Conservation (phyloP, 1,140 invertebrate genomes). For the Drosophila saltans region DNA sequence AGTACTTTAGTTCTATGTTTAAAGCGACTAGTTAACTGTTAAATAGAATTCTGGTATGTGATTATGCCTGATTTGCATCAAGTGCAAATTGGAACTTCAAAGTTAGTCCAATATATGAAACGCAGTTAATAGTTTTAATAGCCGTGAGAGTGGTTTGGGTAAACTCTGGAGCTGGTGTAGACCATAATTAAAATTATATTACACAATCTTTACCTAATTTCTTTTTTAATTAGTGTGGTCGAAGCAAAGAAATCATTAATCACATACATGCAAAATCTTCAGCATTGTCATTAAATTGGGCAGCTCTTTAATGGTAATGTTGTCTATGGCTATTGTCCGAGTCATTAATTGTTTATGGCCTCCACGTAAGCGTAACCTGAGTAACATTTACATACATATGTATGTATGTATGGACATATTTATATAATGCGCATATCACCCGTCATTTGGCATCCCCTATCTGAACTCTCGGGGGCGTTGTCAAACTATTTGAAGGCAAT, state of each 20-base stretch:
- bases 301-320: slow-evolving; percentile 42
- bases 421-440: neutral
- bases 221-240: slow-evolving; percentile 68
- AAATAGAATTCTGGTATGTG: too few relatives aligned
- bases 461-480: slow-evolving; percentile 40
- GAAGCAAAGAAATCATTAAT: slow-evolving; percentile 77
- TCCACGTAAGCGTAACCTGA: slow-evolving; percentile 51
- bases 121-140: too few relatives aligned
- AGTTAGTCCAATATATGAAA: too few relatives aligned
- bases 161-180: neutral
- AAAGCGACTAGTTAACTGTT: too few relatives aligned
- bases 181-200: slow-evolving; percentile 28
- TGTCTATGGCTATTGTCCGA: slow-evolving; percentile 20
- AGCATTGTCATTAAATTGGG: slow-evolving; percentile 62
- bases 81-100: too few relatives aligned
- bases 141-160: too few relatives aligned
- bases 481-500: slow-evolving; percentile 75
- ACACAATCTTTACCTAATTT: slow-evolving; percentile 36
- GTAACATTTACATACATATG: neutral
- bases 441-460: neutral
- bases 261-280: slow-evolving; percentile 46
- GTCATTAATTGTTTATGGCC: slow-evolving; percentile 28
- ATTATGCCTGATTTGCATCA: too few relatives aligned
- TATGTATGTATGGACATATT: neutral
- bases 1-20: too few relatives aligned